These are phyloP conservation scores for Delphinus delphis DNA, from an alignment of 2,113 vertebrate species.

Conservation along the genomic window DNA sequence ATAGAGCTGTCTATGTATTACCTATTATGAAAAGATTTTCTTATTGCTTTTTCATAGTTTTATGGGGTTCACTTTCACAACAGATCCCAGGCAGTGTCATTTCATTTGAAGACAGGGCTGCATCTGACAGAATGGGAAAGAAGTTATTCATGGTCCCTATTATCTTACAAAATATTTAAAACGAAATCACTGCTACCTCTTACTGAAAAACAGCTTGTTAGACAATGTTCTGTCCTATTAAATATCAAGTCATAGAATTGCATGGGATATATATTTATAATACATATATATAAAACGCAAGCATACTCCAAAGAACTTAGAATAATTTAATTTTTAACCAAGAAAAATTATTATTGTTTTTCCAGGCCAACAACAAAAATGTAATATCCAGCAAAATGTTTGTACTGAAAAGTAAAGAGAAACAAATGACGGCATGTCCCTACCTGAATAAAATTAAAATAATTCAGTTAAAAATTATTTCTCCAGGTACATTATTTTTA, in stretches of 20 bases:
- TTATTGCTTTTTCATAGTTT: neutral
- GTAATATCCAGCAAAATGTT: neutral
- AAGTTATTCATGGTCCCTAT: neutral
- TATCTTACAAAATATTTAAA: neutral
- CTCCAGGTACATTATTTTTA: neutral
- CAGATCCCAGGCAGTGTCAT: neutral
- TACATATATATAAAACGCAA: neutral
- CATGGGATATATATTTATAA: neutral
- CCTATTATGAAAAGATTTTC: neutral
- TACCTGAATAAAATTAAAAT: neutral
- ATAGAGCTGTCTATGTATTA: neutral
- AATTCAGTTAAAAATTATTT: neutral
- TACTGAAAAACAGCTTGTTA: neutral
- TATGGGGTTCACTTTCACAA: neutral
- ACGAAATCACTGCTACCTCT: neutral
- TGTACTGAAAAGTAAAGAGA: neutral
- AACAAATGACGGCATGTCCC: neutral
- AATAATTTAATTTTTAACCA: neutral
- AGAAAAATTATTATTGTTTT: neutral
- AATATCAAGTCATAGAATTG: neutral
- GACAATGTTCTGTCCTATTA: neutral
- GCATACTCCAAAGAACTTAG: neutral
- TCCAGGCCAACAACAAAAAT: neutral
- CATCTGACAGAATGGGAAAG: neutral
- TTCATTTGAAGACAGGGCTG: neutral